phyloP scores from a whole-genome alignment of 2,888 invertebrate genomes.

The Aleiodes leptofemur region DNA sequence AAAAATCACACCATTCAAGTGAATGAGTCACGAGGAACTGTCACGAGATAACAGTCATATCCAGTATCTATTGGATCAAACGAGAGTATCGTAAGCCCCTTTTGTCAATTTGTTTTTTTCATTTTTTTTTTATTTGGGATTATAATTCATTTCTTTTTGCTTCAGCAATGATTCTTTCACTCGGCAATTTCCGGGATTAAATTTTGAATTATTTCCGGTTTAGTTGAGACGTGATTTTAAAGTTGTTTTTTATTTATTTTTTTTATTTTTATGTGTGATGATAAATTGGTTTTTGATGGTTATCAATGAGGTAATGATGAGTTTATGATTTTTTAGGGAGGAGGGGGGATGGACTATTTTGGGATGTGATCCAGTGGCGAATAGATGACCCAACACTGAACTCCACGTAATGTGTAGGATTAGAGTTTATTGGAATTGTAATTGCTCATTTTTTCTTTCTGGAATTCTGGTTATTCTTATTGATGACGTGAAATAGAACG shows the following conservation, averaged over 20 bases:
- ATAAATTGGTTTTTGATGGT: background rate
- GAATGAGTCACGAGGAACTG: constrained; percentile 17
- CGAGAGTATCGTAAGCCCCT: background rate
- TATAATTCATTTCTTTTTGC: no score
- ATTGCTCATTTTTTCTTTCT: background rate
- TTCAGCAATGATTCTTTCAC: background rate
- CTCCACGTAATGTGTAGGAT: constrained; percentile 1
- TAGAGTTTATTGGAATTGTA: background rate
- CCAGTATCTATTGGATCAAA: background rate
- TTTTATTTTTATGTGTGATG: background rate
- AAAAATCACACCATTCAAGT: constrained; percentile 4
- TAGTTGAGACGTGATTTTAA: background rate
- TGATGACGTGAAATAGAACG: no score
- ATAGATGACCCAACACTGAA: background rate
- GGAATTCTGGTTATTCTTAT: background rate
- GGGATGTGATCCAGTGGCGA: background rate
- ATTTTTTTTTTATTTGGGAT: background rate
- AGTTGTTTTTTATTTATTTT: background rate
- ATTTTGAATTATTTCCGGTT: no score
- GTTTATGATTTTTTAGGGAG: background rate
- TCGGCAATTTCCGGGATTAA: background rate
- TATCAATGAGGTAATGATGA: background rate
- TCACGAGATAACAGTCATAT: background rate
- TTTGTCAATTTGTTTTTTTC: background rate
- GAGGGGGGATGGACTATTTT: no score